Conservation (phyloP, 2,113 vertebrate genomes). For the Neogale vison region DNA sequence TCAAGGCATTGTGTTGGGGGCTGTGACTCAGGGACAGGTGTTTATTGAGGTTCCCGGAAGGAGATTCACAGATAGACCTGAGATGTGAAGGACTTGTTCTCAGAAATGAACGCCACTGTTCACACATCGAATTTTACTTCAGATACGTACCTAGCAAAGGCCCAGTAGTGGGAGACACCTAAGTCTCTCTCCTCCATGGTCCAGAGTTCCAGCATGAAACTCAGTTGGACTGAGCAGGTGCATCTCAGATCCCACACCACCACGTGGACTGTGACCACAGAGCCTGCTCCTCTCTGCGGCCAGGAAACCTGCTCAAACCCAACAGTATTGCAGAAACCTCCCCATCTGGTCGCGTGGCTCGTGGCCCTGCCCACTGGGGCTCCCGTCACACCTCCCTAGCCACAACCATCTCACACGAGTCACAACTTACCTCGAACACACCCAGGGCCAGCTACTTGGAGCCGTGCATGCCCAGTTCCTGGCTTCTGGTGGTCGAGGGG, state of each 20-base stretch:
- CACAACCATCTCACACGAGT: not conserved
- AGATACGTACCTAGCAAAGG: not conserved
- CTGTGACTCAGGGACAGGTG: not conserved
- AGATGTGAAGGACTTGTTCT: not conserved
- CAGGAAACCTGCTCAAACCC: not conserved
- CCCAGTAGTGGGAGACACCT: rapidly evolving
- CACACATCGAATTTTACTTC: not conserved
- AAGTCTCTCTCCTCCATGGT: rapidly evolving
- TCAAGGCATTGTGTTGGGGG: not conserved
- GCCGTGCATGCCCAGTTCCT: rapidly evolving
- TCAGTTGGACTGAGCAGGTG: no score
- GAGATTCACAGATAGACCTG: not conserved
- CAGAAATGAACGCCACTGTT: not conserved
- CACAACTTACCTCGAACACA: not conserved
- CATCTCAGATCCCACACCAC: not conserved
- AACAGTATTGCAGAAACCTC: no score
- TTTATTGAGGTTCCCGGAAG: slow-evolving; percentile 13
- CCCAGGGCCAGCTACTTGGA: not conserved
- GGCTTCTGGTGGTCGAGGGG: not conserved
- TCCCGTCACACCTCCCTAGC: not conserved
- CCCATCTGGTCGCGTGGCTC: not conserved
- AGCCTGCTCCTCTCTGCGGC: not conserved
- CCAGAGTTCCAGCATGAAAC: no score
- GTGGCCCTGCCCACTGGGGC: no score
- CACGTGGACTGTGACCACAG: not conserved